These are phyloP conservation scores for Siderastrea siderea DNA, from an alignment of 92 coral and sea anemone species.

Conservation along the genomic window DNA sequence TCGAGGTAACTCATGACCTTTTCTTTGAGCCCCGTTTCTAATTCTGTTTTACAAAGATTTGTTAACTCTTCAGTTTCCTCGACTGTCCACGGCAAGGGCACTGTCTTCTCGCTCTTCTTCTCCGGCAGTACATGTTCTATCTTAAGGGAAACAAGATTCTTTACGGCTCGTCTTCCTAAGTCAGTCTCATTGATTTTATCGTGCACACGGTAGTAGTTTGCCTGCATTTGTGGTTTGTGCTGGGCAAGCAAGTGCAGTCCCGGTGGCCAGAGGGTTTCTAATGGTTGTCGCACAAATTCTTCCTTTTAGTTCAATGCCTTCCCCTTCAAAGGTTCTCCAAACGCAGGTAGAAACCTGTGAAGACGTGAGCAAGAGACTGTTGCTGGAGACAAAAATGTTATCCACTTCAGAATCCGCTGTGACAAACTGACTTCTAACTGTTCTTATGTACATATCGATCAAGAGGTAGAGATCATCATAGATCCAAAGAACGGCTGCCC, in stretches of 20 bases:
- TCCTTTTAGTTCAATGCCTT: slow-evolving; percentile 49
- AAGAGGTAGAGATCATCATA: slow-evolving; percentile 46
- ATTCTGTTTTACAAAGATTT: slow-evolving; percentile 19
- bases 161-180: slow-evolving; percentile 59
- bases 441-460: slow-evolving; percentile 53
- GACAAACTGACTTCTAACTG: slow-evolving; percentile 44
- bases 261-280: slow-evolving; percentile 64
- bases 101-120: neutral
- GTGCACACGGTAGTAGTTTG: slow-evolving; percentile 49
- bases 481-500: slow-evolving; percentile 64
- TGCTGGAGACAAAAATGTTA: slow-evolving; percentile 61
- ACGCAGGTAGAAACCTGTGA: slow-evolving; percentile 65
- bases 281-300: slow-evolving; percentile 50
- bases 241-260: slow-evolving; percentile 72
- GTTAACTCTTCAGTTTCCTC: slow-evolving; percentile 54
- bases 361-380: slow-evolving; percentile 59
- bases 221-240: slow-evolving; percentile 57
- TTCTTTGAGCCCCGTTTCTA: slow-evolving; percentile 43
- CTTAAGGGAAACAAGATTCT: slow-evolving; percentile 52
- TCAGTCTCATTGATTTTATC: slow-evolving; percentile 61
- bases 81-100: slow-evolving; percentile 30
- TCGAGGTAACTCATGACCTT: slow-evolving; percentile 7
- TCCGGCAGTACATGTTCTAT: neutral
- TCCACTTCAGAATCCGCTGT: slow-evolving; percentile 11
- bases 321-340: slow-evolving; percentile 62